phyloP scores from a whole-genome alignment of 2,797 vertebrate genomes.

The Peromyscus nudipes region DNA sequence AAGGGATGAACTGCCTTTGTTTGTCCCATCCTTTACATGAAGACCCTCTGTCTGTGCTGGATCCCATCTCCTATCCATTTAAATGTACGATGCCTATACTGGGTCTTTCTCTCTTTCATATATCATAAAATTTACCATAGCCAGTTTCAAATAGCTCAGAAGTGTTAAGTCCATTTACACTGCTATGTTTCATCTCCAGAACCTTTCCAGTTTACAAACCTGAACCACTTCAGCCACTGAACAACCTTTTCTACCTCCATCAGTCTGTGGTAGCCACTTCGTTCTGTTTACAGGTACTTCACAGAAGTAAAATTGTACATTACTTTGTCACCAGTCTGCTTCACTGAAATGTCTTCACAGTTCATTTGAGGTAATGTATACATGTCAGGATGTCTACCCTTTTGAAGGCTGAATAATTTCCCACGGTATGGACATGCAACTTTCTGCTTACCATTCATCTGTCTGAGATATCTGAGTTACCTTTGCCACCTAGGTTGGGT shows the following conservation, averaged over 20 bases:
- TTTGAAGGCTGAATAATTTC: neutral
- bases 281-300: conserved; percentile 14
- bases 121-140: neutral
- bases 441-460: neutral
- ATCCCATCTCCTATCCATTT: neutral
- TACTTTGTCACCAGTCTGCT: neutral
- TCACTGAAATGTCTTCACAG: neutral
- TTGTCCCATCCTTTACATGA: neutral
- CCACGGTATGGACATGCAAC: neutral
- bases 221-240: neutral
- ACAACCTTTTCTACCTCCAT: neutral
- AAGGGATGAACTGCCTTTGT: neutral
- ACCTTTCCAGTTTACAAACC: neutral
- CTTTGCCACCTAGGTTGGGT: neutral
- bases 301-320: neutral
- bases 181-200: neutral
- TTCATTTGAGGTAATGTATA: neutral
- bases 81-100: neutral
- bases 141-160: neutral
- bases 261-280: neutral
- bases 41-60: neutral
- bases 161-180: neutral
- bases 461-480: neutral
- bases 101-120: neutral
- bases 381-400: neutral